Evolutionary conservation across 2,888 invertebrate species (phyloP).

Genomic region (Apamea sordens): DNA sequence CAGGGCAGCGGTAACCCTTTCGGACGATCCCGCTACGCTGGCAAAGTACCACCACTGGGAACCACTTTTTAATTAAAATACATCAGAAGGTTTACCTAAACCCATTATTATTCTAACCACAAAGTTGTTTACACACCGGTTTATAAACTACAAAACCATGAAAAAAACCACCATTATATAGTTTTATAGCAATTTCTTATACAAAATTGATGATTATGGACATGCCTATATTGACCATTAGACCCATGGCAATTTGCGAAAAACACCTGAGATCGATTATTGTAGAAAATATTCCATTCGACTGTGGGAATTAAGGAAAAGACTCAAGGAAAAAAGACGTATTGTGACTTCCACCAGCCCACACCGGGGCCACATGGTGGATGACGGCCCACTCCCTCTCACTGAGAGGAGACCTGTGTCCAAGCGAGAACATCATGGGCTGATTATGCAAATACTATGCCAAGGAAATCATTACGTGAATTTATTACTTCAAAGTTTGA

Average conservation of each 20-base stretch:
- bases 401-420: background rate
- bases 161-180: background rate
- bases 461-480: slow-evolving; percentile 37
- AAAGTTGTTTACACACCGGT: background rate
- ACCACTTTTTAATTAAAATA: background rate
- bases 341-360: background rate
- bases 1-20: too few relatives aligned
- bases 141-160: background rate
- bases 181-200: background rate
- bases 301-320: slow-evolving; percentile 8
- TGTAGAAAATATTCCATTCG: background rate
- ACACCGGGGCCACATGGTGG: background rate
- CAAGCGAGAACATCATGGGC: background rate
- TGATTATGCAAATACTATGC: background rate
- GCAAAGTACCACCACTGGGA: too few relatives aligned
- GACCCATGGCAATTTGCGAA: background rate
- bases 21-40: too few relatives aligned
- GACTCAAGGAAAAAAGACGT: background rate
- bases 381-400: background rate
- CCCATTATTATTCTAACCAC: background rate
- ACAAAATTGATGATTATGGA: background rate
- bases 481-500: slow-evolving; percentile 23
- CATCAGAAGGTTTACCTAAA: background rate
- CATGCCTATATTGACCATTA: background rate
- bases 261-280: slow-evolving; percentile 19